phyloP scores from a whole-genome alignment of 2,888 invertebrate species.

The Branchipolynoe longqiensis region DNA sequence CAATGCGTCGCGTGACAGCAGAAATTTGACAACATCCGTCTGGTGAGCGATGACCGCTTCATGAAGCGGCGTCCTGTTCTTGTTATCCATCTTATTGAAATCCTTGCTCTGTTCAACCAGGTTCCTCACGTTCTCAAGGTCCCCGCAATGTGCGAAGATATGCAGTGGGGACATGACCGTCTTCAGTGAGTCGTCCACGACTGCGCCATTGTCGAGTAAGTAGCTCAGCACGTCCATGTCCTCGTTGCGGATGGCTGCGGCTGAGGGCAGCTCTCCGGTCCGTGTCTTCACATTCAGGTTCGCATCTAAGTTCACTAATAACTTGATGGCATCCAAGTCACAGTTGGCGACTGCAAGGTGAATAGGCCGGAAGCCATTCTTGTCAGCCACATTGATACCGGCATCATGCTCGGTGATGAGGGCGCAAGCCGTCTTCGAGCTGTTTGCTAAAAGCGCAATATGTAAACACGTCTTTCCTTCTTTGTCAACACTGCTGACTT shows the following conservation, averaged over 20 bases:
- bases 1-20: constrained; percentile 14
- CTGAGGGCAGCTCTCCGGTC: constrained; percentile 21
- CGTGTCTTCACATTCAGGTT: constrained; percentile 22
- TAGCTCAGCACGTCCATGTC: constrained; percentile 41
- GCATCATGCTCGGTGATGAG: constrained; percentile 29
- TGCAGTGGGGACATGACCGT: constrained; percentile 49
- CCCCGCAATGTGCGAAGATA: constrained; percentile 44
- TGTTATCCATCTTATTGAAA: constrained; percentile 46
- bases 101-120: constrained; percentile 51
- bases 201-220: constrained; percentile 24
- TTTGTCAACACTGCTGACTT: neutral
- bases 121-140: constrained; percentile 43
- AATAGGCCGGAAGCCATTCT: constrained; percentile 29
- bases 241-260: constrained; percentile 31
- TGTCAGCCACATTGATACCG: constrained; percentile 29
- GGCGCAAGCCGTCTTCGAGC: neutral
- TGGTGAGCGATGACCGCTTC: constrained; percentile 46
- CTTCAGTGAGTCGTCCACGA: constrained; percentile 33
- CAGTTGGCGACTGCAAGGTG: constrained; percentile 53
- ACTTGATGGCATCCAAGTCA: constrained; percentile 21
- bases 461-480: constrained; percentile 47
- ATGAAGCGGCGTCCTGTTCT: constrained; percentile 46
- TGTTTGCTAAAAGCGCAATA: neutral
- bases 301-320: constrained; percentile 28
- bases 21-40: constrained; percentile 38